Evolutionary conservation across 2,888 invertebrate species (phyloP).

Genomic region (Nomada ruficornis): DNA sequence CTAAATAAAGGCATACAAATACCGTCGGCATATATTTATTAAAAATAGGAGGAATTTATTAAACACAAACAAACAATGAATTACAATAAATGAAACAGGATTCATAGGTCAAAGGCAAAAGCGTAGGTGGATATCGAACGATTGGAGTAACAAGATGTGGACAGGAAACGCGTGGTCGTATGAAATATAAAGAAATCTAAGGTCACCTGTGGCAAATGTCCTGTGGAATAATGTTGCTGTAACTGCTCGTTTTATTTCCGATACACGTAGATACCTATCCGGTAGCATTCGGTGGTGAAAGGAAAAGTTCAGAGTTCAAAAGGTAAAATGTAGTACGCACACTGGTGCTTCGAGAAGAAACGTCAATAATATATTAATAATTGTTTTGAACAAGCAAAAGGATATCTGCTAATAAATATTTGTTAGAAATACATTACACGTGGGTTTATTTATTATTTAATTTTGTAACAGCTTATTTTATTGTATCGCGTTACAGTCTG

Average conservation of each 20-base stretch:
- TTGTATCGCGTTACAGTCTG: no score
- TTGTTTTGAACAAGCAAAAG: neutral
- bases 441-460: no score
- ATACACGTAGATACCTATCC: neutral
- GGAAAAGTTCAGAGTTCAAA: neutral
- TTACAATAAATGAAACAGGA: neutral
- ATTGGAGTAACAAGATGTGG: constrained; percentile 25
- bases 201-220: constrained; percentile 34
- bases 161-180: constrained; percentile 25
- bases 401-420: neutral
- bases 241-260: constrained; percentile 8
- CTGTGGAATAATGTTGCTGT: constrained; percentile 31
- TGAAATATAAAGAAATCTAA: constrained; percentile 18
- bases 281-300: no score
- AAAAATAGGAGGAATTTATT: neutral
- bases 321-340: neutral
- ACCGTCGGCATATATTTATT: no score
- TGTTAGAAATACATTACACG: no score
- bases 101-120: neutral
- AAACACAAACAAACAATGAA: no score
- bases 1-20: no score
- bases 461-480: no score
- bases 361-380: neutral
- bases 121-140: constrained; percentile 10
- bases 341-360: neutral